These are phyloP conservation scores for Sabatieria punctata DNA, from an alignment of 2,888 invertebrate genomes.

Conservation along the genomic window DNA sequence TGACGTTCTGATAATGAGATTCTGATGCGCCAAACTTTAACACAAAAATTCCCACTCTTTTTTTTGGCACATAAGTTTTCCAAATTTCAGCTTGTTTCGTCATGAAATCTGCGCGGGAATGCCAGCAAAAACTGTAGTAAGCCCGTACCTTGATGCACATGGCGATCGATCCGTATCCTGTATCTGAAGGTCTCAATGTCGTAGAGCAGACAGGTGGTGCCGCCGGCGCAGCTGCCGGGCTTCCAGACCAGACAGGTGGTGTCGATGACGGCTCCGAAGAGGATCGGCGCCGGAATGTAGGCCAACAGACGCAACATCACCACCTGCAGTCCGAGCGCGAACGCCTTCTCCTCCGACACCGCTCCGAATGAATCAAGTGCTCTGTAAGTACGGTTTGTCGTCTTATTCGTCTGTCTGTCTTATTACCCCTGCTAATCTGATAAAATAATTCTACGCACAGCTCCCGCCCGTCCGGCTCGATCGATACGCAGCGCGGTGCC, in stretches of 20 bases:
- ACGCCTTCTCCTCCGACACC: conserved; percentile 38
- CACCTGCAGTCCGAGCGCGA: conserved; percentile 41
- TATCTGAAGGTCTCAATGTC: conserved; percentile 82
- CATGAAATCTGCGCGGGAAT: too few relatives aligned
- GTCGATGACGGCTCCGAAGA: conserved; percentile 40
- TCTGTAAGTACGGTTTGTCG: too few relatives aligned
- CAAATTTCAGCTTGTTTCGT: too few relatives aligned
- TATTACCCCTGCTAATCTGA: too few relatives aligned
- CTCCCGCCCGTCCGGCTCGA: too few relatives aligned
- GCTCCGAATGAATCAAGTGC: conserved; percentile 32
- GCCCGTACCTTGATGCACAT: conserved; percentile 41
- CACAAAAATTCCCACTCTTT: too few relatives aligned
- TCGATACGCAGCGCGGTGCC: too few relatives aligned
- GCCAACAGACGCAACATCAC: conserved; percentile 37
- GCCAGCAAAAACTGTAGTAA: not conserved
- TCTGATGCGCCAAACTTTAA: too few relatives aligned
- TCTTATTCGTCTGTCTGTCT: too few relatives aligned
- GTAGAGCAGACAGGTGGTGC: conserved; percentile 75
- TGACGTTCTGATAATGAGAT: too few relatives aligned
- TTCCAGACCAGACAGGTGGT: conserved; percentile 39
- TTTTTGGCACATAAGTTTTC: too few relatives aligned
- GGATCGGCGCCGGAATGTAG: conserved; percentile 39
- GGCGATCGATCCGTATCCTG: conserved; percentile 26
- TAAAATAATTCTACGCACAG: too few relatives aligned
- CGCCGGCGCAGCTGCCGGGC: conserved; percentile 36